These are phyloP conservation scores for Bhutanitis thaidina DNA, from an alignment of 2,888 invertebrate genomes.

Conservation along the genomic window DNA sequence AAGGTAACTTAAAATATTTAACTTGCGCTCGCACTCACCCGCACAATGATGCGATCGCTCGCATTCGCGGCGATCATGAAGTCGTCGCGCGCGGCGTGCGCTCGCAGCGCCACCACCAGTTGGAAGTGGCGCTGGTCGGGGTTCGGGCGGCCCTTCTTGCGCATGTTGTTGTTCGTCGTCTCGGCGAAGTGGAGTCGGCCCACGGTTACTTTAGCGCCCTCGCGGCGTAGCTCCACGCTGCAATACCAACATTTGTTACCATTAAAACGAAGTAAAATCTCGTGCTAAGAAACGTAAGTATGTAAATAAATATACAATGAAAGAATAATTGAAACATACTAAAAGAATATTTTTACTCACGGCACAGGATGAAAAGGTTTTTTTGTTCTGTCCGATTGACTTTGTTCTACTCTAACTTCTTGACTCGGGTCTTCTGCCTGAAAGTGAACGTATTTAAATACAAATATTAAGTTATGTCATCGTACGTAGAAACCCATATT, in stretches of 20 bases:
- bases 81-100: slow-evolving; percentile 89
- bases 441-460: slow-evolving; percentile 12
- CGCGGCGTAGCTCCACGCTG: slow-evolving; percentile 91
- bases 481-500: no score
- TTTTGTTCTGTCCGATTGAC: slow-evolving; percentile 98
- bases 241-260: background rate
- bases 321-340: background rate
- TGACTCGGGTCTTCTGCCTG: slow-evolving; percentile 94
- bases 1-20: no score
- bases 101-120: slow-evolving; percentile 94
- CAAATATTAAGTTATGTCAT: no score
- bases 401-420: slow-evolving; percentile 97
- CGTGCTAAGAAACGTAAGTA: no score
- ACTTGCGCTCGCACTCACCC: slow-evolving; percentile 82
- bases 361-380: slow-evolving; percentile 97
- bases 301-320: no score
- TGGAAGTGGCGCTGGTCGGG: slow-evolving; percentile 99
- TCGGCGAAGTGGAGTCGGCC: slow-evolving; percentile 98
- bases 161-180: slow-evolving; percentile 99
- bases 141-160: slow-evolving; percentile 99
- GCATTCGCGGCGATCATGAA: slow-evolving; percentile 92
- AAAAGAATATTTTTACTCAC: slow-evolving; percentile 80
- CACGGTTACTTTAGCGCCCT: slow-evolving; percentile 96
- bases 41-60: slow-evolving; percentile 97
- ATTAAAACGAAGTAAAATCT: no score